Conservation (phyloP, 2,888 invertebrate genomes). For the Luffia ferchaultella region DNA sequence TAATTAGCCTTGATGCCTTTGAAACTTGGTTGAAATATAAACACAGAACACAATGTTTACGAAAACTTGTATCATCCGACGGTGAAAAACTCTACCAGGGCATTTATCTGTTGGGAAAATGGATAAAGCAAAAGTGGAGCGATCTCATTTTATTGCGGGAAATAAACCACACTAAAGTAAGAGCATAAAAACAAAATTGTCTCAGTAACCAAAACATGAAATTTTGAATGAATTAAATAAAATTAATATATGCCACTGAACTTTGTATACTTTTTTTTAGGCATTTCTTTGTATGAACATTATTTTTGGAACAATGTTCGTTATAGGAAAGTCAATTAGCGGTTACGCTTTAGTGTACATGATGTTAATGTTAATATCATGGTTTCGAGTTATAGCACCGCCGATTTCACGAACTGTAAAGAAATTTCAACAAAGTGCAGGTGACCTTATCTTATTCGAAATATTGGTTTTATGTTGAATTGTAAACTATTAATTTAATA, state of each 20-base stretch:
- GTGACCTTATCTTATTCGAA: constrained; percentile 31
- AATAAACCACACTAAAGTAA: constrained; percentile 52
- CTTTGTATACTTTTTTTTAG: constrained; percentile 32
- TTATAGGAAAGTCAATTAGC: constrained; percentile 41
- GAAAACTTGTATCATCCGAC: constrained; percentile 29
- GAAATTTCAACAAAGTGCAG: constrained; percentile 46
- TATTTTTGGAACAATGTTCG: constrained; percentile 30
- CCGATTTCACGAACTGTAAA: constrained; percentile 29
- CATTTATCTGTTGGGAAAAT: constrained; percentile 21
- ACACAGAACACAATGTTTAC: constrained; percentile 46
- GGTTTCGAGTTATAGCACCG: constrained; percentile 36
- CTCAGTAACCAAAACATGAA: too few species aligned
- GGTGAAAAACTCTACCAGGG: constrained; percentile 26
- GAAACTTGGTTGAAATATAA: constrained; percentile 52
- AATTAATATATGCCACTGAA: too few species aligned
- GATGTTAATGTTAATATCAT: constrained; percentile 30
- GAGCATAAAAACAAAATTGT: too few species aligned
- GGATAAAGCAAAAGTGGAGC: constrained; percentile 29
- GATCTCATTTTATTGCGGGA: constrained; percentile 40
- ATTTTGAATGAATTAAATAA: too few species aligned
- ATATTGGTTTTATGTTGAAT: too few species aligned
- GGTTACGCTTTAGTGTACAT: constrained; percentile 41
- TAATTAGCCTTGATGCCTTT: constrained; percentile 39
- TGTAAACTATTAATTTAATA: too few species aligned
- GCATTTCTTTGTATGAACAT: constrained; percentile 48